These are phyloP conservation scores for Ichneumoninae sp. DNA, from an alignment of 2,888 invertebrate species.

Conservation along the genomic window DNA sequence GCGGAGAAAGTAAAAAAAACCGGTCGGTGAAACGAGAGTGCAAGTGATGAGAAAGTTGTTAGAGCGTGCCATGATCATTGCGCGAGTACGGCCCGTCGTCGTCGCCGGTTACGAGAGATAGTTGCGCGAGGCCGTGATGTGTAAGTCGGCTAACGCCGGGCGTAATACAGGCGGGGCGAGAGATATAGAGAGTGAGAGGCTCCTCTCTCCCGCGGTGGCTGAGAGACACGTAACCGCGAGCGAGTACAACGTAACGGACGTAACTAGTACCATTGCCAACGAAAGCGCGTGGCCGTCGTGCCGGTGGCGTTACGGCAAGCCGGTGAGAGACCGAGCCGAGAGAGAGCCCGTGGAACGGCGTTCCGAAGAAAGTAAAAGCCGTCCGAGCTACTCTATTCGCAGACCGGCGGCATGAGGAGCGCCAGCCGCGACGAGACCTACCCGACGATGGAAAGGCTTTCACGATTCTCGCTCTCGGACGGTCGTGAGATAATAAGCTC, in stretches of 20 bases:
- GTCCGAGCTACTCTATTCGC: conserved; percentile 78
- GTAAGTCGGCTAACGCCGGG: conserved; percentile 35
- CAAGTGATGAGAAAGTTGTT: conserved; percentile 64
- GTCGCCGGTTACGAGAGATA: conserved; percentile 53
- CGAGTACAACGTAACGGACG: conserved; percentile 79
- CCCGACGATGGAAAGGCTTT: conserved; percentile 71
- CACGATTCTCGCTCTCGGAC: conserved; percentile 72
- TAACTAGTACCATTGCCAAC: conserved; percentile 84
- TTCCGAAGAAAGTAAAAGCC: conserved; percentile 80
- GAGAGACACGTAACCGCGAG: conserved; percentile 51
- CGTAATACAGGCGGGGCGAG: conserved; percentile 22
- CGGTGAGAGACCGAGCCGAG: conserved; percentile 8
- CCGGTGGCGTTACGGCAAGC: conserved; percentile 54
- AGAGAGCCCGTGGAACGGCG: conserved; percentile 18
- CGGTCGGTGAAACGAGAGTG: conserved; percentile 66
- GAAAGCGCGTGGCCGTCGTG: conserved; percentile 76
- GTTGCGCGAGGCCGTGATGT: conserved; percentile 59
- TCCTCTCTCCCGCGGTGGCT: conserved; percentile 38
- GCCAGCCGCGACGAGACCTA: conserved; percentile 60
- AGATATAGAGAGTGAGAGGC: conserved; percentile 18
- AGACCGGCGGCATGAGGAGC: conserved; percentile 12
- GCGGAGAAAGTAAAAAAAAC: conserved; percentile 42
- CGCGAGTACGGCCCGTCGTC: conserved; percentile 21
- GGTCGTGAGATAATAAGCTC: conserved; percentile 9
- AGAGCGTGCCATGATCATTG: conserved; percentile 26